phyloP scores from a whole-genome alignment of 2,113 vertebrate species.

The Rhombomys opimus region DNA sequence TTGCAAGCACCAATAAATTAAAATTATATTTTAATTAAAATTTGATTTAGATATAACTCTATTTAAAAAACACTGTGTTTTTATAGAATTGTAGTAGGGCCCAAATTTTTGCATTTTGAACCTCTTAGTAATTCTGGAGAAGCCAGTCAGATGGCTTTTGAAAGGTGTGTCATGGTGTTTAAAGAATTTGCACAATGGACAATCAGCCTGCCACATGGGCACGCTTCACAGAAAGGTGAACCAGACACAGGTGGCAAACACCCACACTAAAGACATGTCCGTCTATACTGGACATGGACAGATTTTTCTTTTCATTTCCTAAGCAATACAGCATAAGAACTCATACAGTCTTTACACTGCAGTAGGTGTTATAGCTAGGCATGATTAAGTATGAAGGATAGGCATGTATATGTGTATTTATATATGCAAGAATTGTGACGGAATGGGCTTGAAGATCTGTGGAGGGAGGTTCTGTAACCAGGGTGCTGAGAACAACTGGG shows the following conservation, averaged over 20 bases:
- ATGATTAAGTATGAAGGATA: not conserved
- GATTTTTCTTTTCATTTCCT: constrained; percentile 3
- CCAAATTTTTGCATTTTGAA: not conserved
- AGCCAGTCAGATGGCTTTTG: not conserved
- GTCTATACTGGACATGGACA: not conserved
- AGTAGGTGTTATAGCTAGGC: not conserved
- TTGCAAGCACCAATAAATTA: not conserved
- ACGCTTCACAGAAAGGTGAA: not conserved
- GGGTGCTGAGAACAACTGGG: not conserved
- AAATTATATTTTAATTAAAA: not conserved
- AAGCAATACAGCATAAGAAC: not conserved
- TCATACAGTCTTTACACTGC: not conserved
- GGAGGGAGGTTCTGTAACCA: not conserved
- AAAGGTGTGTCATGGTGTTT: not conserved
- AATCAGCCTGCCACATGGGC: not conserved
- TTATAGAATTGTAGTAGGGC: not conserved
- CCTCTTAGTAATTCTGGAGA: not conserved
- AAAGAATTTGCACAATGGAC: not conserved
- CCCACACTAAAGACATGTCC: not conserved
- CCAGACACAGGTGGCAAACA: not conserved
- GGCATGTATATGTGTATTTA: no score
- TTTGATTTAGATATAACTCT: not conserved
- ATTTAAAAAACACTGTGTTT: not conserved
- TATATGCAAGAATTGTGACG: not conserved
- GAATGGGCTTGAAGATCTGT: not conserved